phyloP scores from a whole-genome alignment of 2,888 invertebrate genomes.

The Gymnosoma rotundatum region DNA sequence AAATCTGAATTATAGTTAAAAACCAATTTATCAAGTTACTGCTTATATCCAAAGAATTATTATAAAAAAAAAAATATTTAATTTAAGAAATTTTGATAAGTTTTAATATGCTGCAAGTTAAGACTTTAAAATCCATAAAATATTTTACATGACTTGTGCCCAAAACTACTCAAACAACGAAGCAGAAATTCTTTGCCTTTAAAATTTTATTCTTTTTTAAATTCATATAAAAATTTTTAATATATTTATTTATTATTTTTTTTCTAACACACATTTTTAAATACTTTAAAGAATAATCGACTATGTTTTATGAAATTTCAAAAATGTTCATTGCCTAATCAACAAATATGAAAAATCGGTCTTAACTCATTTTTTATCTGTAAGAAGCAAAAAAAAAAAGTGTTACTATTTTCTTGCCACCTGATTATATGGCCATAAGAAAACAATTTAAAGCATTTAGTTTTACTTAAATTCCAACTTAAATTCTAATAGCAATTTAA shows the following conservation, averaged over 20 bases:
- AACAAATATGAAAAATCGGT: constrained; percentile 1
- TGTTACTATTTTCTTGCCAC: constrained; percentile 37
- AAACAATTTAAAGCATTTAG: constrained; percentile 47
- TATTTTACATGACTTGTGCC: too few relatives aligned
- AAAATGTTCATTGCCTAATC: constrained; percentile 35
- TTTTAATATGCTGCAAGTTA: too few relatives aligned
- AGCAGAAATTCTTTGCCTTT: too few relatives aligned
- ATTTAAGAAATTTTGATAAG: too few relatives aligned
- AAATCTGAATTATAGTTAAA: too few relatives aligned
- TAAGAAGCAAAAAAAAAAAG: neutral
- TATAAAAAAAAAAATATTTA: too few relatives aligned
- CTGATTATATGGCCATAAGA: constrained; percentile 38
- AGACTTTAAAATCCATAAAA: too few relatives aligned
- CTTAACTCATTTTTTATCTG: neutral
- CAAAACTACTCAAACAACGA: too few relatives aligned
- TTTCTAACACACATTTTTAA: neutral
- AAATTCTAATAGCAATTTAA: constrained; percentile 48
- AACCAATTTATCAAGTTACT: too few relatives aligned
- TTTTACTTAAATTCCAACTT: constrained; percentile 54
- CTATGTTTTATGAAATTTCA: neutral
- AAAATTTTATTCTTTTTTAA: too few relatives aligned
- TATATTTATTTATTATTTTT: neutral
- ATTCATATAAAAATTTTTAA: too few relatives aligned
- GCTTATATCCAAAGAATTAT: too few relatives aligned
- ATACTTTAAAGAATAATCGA: neutral